Percentiles rank a stretch among this genome's conserved stretches.
phyloP scores from a whole-genome alignment of 64 coral and sea anemone species.

The Astreopora myriophthalma region DNA sequence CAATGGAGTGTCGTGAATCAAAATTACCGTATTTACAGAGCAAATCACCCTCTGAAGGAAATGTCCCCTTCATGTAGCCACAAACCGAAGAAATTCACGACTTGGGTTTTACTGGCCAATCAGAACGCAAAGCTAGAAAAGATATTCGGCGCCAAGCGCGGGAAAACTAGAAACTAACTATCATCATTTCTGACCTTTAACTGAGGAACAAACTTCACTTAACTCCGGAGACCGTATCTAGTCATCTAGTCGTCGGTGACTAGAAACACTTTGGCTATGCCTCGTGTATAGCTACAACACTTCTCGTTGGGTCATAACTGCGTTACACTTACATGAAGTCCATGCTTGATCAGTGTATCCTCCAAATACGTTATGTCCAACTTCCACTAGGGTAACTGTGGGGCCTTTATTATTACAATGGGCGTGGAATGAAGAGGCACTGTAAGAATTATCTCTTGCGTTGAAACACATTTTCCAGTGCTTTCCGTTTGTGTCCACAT shows the following conservation, averaged over 20 bases:
- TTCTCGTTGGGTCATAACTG: too few species aligned
- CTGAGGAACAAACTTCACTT: neutral
- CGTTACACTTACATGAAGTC: neutral
- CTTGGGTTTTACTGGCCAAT: neutral
- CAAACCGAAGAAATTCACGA: neutral
- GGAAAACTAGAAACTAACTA: neutral
- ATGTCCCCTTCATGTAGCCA: too few species aligned
- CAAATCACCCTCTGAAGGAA: too few species aligned
- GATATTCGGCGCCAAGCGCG: neutral
- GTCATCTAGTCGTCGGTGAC: neutral
- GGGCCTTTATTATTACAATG: conserved; percentile 2
- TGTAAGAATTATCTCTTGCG: neutral
- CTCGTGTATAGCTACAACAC: neutral
- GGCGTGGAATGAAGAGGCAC: neutral
- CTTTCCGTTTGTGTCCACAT: neutral
- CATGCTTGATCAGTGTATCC: conserved; percentile 20
- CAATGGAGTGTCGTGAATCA: too few species aligned
- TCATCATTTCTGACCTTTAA: neutral
- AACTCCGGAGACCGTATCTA: neutral
- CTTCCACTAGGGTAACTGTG: conserved; percentile 22
- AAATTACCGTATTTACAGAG: too few species aligned
- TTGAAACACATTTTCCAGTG: neutral
- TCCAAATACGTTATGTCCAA: conserved; percentile 17
- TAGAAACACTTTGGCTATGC: neutral
- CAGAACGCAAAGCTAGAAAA: neutral